These are phyloP conservation scores for Malurus splendens DNA, from an alignment of 2,797 vertebrate genomes.

Conservation along the genomic window DNA sequence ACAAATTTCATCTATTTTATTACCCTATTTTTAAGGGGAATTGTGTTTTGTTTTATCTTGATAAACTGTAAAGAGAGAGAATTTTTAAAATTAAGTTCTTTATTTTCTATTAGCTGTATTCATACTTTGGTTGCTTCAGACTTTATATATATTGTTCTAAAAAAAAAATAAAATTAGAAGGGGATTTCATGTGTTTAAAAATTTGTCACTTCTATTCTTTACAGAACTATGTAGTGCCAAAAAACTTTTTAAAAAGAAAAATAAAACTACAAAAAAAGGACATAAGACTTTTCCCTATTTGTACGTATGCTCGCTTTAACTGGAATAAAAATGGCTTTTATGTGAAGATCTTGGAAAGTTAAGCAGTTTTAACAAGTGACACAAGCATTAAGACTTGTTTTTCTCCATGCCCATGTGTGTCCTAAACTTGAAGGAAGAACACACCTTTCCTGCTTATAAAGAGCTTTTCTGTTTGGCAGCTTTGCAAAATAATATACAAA, in stretches of 20 bases:
- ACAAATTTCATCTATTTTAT: conserved; percentile 99
- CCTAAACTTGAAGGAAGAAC: neutral
- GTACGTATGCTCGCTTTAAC: conserved; percentile 3
- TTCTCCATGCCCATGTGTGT: accelerated
- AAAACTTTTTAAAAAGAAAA: conserved; percentile 76
- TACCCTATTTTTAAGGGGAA: conserved; percentile 98
- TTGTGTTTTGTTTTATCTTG: conserved; percentile 90
- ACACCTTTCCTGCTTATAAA: neutral
- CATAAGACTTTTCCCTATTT: conserved; percentile 41
- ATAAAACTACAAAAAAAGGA: conserved; percentile 71
- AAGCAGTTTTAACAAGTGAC: neutral
- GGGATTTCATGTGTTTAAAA: conserved; percentile 88
- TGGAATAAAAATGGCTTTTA: neutral
- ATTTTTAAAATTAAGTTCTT: conserved; percentile 89
- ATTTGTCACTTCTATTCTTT: conserved; percentile 85
- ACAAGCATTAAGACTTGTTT: neutral
- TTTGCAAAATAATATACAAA: neutral
- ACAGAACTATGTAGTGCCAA: conserved; percentile 91
- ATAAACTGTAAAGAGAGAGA: conserved; percentile 90
- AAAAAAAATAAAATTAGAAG: conserved; percentile 85
- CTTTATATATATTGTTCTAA: conserved; percentile 86
- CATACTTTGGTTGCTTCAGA: conserved; percentile 91
- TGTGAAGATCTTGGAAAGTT: neutral
- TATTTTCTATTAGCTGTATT: conserved; percentile 99
- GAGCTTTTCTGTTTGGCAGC: neutral